Percentiles rank a stretch among this genome's conserved stretches.
phyloP scores from a whole-genome alignment of 2,797 vertebrate genomes.

The Poecilia wingei region DNA sequence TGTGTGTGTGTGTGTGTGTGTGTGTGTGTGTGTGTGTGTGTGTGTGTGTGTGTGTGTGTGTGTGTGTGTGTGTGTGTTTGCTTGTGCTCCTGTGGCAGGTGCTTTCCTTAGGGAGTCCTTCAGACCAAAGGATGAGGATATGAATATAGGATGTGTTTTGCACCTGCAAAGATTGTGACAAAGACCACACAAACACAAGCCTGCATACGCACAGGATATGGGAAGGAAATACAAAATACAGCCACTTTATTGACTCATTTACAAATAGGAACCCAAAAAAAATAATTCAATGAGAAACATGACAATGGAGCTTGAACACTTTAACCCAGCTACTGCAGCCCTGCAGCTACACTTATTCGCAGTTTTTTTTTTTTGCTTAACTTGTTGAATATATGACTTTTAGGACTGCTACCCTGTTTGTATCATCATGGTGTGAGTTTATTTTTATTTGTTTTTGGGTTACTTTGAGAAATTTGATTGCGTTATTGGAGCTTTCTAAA shows the following conservation, averaged over 20 bases:
- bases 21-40: constrained; percentile 15
- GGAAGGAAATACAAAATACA: constrained; percentile 73
- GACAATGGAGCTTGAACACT: constrained; percentile 9
- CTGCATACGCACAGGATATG: constrained; percentile 20
- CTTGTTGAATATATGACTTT: not conserved
- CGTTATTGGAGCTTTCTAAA: not conserved
- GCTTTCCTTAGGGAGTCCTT: constrained; percentile 73
- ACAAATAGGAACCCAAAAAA: constrained; percentile 25
- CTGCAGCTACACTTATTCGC: not conserved
- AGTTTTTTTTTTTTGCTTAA: not conserved
- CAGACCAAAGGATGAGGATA: constrained; percentile 79
- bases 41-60: not conserved
- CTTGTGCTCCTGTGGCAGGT: constrained; percentile 64
- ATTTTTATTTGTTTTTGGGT: not conserved
- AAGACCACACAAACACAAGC: constrained; percentile 53
- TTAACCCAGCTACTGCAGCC: not conserved
- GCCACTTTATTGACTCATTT: constrained; percentile 44
- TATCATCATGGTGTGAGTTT: not conserved
- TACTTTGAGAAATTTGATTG: not conserved
- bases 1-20: not conserved
- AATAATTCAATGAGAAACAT: not conserved
- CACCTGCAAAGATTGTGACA: constrained; percentile 80
- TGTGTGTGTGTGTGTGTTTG: constrained; percentile 22
- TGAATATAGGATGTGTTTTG: constrained; percentile 81
- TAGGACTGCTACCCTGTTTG: not conserved